Base-by-base conservation (phyloP, 2,888 invertebrate genomes). In the Marronus borbonicus region DNA sequence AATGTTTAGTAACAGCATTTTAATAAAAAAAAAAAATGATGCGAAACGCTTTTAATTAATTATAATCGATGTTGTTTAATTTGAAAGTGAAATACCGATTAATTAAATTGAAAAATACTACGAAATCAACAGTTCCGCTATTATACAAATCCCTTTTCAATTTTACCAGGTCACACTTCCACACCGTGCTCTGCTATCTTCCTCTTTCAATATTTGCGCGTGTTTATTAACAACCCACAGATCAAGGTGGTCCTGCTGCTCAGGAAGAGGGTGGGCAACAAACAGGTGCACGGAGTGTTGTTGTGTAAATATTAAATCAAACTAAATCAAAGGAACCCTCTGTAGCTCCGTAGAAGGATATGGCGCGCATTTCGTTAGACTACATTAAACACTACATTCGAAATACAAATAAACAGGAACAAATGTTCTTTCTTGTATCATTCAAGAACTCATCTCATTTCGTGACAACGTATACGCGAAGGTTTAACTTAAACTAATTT, bases 291-390 rank as follows among this genome's bases (percentile, higher is more conserved):
- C 20, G 17, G 69, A 31, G 72, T 72, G 58, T 72, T 72, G 72
- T 72, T 58, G 39, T 58, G 72, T 72, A 72, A 72, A 72, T 72
- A 72, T 72, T 72, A 72, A 72, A 58, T 72, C 58, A 66, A 72
- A 72, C 72, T 72, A 72, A 72, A 72, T 72, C 72, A 72, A 72
- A 72, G 72, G 55, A 60, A 17, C 72, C 70, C 58, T 72, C 58
- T 72, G 39, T 72, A 44, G 20, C 66, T 62, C 62, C 24, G 49
- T 66, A 39, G 72, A 58, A 39, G 17, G 31, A 55, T 72, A 72
- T 20, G 17, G 36, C 14, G 28, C 58, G 28, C 58, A 39, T 72
- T 36, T 58, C 55, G 58, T 72, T 58, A 20, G 58, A 72, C 7
- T 58, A 55, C 58, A 58, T 72, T 58, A 58, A 36, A 72, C 36